Evolutionary conservation across 2,113 vertebrate species (phyloP).

Genomic region (Formicarius rufipectus): DNA sequence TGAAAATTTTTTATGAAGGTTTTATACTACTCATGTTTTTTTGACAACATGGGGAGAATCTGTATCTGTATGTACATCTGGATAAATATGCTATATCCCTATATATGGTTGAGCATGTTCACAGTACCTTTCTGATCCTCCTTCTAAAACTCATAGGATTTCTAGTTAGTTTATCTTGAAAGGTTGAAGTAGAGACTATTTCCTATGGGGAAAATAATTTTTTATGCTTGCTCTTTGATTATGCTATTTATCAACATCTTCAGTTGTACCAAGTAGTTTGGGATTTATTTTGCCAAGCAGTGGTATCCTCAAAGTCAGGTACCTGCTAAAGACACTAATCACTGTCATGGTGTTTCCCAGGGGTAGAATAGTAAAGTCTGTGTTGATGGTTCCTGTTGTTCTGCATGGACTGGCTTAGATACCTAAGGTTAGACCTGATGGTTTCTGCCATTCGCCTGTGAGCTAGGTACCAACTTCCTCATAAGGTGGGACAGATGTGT

Average conservation of each 20-base stretch:
- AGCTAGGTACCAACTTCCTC: neutral
- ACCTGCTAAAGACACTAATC: neutral
- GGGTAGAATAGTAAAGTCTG: neutral
- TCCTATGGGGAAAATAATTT: neutral
- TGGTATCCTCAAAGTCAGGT: neutral
- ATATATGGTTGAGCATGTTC: neutral
- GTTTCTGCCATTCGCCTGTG: neutral
- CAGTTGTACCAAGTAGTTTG: neutral
- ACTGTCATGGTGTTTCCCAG: neutral
- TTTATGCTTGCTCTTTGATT: neutral
- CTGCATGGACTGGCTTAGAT: neutral
- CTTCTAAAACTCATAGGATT: neutral
- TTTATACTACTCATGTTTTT: neutral
- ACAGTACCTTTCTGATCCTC: neutral
- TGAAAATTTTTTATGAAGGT: neutral
- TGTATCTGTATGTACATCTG: too few species aligned
- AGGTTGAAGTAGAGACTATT: neutral
- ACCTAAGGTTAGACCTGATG: neutral
- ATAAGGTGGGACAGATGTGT: neutral
- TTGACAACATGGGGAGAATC: neutral
- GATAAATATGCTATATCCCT: too few species aligned
- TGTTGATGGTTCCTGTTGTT: neutral
- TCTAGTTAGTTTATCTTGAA: neutral
- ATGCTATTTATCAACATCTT: neutral
- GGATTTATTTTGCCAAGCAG: neutral